Evolutionary conservation across 1,140 invertebrate genomes (phyloP), one percentile per base, ranked within the genome.

Genomic region (Brachionus rotundiformis): DNA sequence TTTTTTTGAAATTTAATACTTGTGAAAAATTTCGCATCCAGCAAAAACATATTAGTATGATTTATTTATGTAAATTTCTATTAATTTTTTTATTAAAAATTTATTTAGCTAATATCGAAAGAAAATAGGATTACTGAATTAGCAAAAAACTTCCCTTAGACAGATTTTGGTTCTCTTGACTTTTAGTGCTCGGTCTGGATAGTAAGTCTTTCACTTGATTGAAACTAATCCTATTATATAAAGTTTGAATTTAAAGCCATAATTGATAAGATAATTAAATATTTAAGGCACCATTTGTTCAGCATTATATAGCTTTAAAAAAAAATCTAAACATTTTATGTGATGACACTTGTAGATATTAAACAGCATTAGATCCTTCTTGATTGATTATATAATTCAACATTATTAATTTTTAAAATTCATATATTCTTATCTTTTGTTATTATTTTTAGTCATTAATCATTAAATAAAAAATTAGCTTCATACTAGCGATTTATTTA

Each of bases 1-100:
- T 54, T 19, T 54, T 54, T 54, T 54, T 54, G 47, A 54, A 54
- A 54, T 54, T 54, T 54, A 16, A 54, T 54, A 54, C 19, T 54
- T 19, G 19, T 6, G 8, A 16, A 54, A 54, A 8, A 19, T 54
- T 54, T 54, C 5, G 47, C 47, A 54, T 54, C 23, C 8, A 54
- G 1, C 47, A 8, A 2, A 19, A 54, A 54, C 47, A 8, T 19
- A 19, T 54, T 19, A 54, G 19, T 8, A 54, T 23, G 16, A 6
- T 54, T 54, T 54, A 54, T 23, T 54, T n/a, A n/a, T n/a, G n/a
- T n/a, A n/a, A n/a, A n/a, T n/a, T n/a, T n/a, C n/a, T n/a, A n/a
- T n/a, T n/a, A n/a, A n/a, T n/a, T n/a, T n/a, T n/a, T n/a, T n/a
- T n/a, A n/a, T n/a, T n/a, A n/a, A n/a, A n/a, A 54, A 54, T 25